Evolutionary conservation across 23 tunicate species (phyloP), one percentile per base, ranked within the genome.

Genomic region (Oikopleura dioica): DNA sequence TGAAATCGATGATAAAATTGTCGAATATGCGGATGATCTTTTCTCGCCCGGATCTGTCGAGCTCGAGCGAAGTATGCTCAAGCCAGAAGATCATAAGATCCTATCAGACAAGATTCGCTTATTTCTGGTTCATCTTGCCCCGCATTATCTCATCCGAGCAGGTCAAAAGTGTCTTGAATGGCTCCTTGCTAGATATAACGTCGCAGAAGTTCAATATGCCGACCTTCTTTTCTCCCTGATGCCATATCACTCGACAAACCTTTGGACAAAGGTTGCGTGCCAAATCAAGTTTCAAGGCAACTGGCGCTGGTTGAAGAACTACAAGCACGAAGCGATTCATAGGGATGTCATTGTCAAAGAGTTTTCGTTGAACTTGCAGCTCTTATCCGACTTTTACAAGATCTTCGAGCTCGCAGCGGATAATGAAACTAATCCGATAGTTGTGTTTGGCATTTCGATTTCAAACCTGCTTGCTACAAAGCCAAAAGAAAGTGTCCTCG

Each of bases 91-190:
- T 44, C n/a, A n/a, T n/a, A n/a, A n/a, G n/a, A n/a, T n/a, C n/a
- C n/a, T n/a, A n/a, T n/a, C n/a, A n/a, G n/a, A 9, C 16, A 44
- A 44, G 16, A 44, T 63, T 21, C 29, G 26, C 30, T 12, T 2
- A 63, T 63, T 23, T 28, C 33, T 63, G 33, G 72, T 63, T 21
- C 30, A 2, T 2, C 72, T 63, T 63, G 16, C 72, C 30, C 72
- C 72, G 16, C 72, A 63, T 63, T 12, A 12, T 23, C 33, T 63
- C 2, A 23, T 63, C 5, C 29, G 72, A 24, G 72, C 72, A 23
- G 72, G 30, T 31, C 72, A 63, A 28, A 63, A 63, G 26, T 63
- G 72, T 28, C 26, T 63, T 31, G 72, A 63, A 28, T 63, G 72
- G 72, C 72, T 63, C 33, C 26, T 63, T 23, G 16, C 30, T 28